Evolutionary conservation across 92 coral and sea anemone species (phyloP), one percentile per base, ranked within the genome.

Genomic region (Pocillopora grandis): DNA sequence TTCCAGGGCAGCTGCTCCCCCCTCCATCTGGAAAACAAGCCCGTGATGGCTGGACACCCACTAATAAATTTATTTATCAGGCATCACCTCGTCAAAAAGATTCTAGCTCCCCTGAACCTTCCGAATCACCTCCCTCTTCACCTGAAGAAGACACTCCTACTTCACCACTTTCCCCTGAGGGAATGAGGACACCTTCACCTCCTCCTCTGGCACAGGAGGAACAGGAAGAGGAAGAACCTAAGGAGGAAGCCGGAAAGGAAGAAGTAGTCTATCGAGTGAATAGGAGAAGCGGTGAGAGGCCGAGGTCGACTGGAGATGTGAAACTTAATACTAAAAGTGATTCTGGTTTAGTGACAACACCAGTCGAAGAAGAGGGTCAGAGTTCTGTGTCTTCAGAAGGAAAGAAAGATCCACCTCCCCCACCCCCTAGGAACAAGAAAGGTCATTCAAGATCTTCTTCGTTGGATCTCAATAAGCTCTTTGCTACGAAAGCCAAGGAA

Each of bases 381-480:
- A 95, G 92, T 68, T 85, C 93, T 36, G 84, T 75, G 37, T 86
- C 89, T 20, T 70, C 90, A 67, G 94, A 95, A 55, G 95, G 88
- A 27, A 92, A 85, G 81, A 96, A 77, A 65, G 98, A 92, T 75
- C 98, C 98, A 80, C 98, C 98, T 20, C 93, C 94, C 71, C 99
- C 99, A 58, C 95, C 98, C 61, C 94, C 95, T 12, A 92, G 94
- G 57, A 94, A 84, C 63, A 92, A 91, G 86, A 92, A 90, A 84
- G 99, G 99, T 19, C 99, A 96, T 71, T 94, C 99, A 66, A 94
- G 99, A 80, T 92, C 99, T 15, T 96, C 99, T 1, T 96, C 99
- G 20, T 76, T 96, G 87, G 99, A 96, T 86, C 87, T 96, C 11
- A 95, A 96, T 77, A 96, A 94, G 78, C 84, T 96, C 72, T 96